A percentile compares a stretch with the other conserved stretches of the same genome.
phyloP scores from a whole-genome alignment of 2,113 vertebrate species.

The Thryonomys swinderianus region DNA sequence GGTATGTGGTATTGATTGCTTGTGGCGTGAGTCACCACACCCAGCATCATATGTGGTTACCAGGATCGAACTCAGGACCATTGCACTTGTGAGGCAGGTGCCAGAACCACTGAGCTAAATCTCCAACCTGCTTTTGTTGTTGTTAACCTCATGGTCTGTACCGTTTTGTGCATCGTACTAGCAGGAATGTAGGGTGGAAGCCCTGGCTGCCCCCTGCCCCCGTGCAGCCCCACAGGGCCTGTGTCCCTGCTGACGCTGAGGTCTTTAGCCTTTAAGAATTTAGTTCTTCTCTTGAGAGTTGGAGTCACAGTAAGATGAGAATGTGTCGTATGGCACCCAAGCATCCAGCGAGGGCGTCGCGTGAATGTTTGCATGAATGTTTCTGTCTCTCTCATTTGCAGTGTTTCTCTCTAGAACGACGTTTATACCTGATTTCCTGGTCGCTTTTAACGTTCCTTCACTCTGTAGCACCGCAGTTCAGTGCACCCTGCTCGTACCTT shows the following conservation, averaged over 20 bases:
- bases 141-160: rapidly evolving
- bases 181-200: not conserved
- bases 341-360: rapidly evolving
- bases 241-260: not conserved
- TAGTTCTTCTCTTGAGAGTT: not conserved
- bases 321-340: rapidly evolving
- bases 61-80: too few species aligned
- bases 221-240: rapidly evolving
- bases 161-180: not conserved
- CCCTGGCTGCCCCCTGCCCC: rapidly evolving
- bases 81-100: too few species aligned
- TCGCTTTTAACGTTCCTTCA: not conserved
- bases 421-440: not conserved
- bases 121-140: too few species aligned
- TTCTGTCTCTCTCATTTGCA: not conserved
- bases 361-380: too few species aligned
- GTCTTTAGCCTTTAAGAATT: not conserved
- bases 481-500: not conserved
- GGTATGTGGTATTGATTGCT: too few species aligned
- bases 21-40: too few species aligned
- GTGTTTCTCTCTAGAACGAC: not conserved
- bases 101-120: too few species aligned
- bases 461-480: rapidly evolving
- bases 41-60: too few species aligned
- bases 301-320: not conserved